Percentiles rank a stretch among this genome's conserved stretches.
These are phyloP conservation scores for Chelonus insularis DNA, from an alignment of 1,140 invertebrate species.

Conservation along the genomic window DNA sequence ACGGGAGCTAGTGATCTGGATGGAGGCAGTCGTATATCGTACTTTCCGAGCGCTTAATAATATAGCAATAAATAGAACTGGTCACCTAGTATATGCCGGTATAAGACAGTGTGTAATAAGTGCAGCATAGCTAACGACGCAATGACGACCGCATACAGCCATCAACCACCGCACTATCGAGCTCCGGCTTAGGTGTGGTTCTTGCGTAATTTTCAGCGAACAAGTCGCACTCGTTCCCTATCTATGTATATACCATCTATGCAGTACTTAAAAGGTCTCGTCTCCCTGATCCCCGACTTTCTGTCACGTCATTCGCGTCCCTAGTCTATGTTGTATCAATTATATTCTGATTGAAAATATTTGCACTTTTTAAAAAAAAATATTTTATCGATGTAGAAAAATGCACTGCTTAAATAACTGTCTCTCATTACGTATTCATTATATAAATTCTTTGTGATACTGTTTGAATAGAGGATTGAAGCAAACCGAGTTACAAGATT, in stretches of 20 bases:
- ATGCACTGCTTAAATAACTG: too few species aligned
- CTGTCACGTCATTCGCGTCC: neutral
- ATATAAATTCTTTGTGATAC: too few species aligned
- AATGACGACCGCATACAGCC: slow-evolving; percentile 36
- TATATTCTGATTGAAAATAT: too few species aligned
- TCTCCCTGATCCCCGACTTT: neutral
- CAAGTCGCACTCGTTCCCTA: slow-evolving; percentile 31
- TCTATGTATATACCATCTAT: slow-evolving; percentile 10
- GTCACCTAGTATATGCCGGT: slow-evolving; percentile 28
- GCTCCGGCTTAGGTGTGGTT: slow-evolving; percentile 55
- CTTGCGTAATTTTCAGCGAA: slow-evolving; percentile 54
- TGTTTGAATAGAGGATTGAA: too few species aligned
- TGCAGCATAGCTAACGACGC: slow-evolving; percentile 21
- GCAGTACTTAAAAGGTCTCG: slow-evolving; percentile 23
- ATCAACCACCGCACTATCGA: slow-evolving; percentile 20
- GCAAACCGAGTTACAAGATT: too few species aligned
- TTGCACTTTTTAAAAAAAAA: too few species aligned
- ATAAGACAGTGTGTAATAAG: slow-evolving; percentile 14
- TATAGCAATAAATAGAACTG: slow-evolving; percentile 40
- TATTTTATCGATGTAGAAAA: too few species aligned
- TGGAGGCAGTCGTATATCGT: slow-evolving; percentile 7
- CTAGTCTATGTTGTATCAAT: neutral
- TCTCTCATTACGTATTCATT: too few species aligned
- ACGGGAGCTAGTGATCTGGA: slow-evolving; percentile 20
- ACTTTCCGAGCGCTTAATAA: slow-evolving; percentile 40